Percentiles rank a stretch among this genome's conserved stretches.
Conservation (phyloP, 2,113 vertebrate species). For the Pogona vitticeps region DNA sequence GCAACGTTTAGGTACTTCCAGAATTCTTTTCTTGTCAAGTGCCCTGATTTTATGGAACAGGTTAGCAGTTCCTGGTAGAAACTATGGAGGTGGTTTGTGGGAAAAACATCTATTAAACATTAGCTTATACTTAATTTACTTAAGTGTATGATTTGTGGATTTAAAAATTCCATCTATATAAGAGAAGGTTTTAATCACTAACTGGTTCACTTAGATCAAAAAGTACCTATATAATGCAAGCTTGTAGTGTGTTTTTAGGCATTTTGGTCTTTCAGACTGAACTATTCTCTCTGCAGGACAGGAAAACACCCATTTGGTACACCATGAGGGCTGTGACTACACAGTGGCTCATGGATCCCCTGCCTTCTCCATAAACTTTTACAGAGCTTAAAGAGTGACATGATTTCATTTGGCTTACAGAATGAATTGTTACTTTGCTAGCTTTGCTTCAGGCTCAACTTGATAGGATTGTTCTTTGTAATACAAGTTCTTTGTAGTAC, state of each 20-base stretch:
- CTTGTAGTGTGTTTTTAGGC: neutral
- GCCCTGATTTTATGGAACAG: neutral
- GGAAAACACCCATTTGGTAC: neutral
- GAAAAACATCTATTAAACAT: neutral
- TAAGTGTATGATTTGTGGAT: neutral
- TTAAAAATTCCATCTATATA: neutral
- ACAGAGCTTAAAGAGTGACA: neutral
- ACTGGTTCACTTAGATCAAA: neutral
- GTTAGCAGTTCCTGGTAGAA: neutral
- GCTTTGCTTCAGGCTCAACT: neutral
- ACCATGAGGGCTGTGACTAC: neutral
- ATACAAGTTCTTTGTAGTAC: neutral
- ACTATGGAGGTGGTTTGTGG: neutral
- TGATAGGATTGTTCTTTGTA: neutral
- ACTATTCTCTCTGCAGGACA: neutral
- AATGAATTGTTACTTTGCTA: neutral
- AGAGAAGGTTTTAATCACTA: neutral
- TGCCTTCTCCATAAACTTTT: neutral
- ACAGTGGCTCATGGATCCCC: neutral
- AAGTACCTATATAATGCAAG: neutral
- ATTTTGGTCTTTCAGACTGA: neutral
- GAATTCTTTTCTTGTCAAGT: neutral
- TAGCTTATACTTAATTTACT: neutral
- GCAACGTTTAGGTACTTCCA: conserved; percentile 74
- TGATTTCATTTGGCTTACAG: neutral